phyloP scores from a whole-genome alignment of 2,113 vertebrate species.

The Charina bottae region DNA sequence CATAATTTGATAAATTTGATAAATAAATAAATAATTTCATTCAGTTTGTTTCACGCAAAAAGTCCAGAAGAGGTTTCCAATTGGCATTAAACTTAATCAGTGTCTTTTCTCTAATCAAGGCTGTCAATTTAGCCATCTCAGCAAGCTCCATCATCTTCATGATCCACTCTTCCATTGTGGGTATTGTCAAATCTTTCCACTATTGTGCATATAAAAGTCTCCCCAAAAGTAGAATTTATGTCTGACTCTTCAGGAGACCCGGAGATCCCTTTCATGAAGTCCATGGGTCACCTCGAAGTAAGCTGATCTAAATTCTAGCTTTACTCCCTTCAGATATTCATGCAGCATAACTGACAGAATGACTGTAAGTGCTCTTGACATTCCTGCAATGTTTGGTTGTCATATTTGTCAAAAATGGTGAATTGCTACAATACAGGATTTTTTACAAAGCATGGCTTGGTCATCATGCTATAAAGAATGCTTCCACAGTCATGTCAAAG shows the following conservation, averaged over 20 bases:
- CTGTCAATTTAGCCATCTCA: no score
- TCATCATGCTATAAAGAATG: not conserved
- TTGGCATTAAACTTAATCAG: no score
- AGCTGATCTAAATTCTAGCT: not conserved
- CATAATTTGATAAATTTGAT: no score
- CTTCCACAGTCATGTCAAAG: constrained; percentile 15
- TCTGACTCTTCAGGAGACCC: constrained; percentile 18
- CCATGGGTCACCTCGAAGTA: not conserved
- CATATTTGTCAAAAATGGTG: constrained; percentile 47
- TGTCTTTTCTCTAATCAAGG: no score
- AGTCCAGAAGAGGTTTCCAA: no score
- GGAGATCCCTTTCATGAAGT: not conserved
- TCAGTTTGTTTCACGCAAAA: no score
- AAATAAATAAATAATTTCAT: no score
- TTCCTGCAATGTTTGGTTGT: constrained; percentile 43
- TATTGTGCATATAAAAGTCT: no score
- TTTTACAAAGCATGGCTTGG: constrained; percentile 30
- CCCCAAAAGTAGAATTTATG: not conserved
- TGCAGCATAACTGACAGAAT: constrained; percentile 17
- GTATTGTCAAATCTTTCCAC: no score
- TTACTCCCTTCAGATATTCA: constrained; percentile 36
- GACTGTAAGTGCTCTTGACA: constrained; percentile 5
- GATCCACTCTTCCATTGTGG: no score
- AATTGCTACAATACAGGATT: constrained; percentile 25
- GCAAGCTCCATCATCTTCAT: no score